Percentiles rank a stretch among this genome's conserved stretches.
phyloP scores from a whole-genome alignment of 2,888 invertebrate genomes.

The Antitype chi region DNA sequence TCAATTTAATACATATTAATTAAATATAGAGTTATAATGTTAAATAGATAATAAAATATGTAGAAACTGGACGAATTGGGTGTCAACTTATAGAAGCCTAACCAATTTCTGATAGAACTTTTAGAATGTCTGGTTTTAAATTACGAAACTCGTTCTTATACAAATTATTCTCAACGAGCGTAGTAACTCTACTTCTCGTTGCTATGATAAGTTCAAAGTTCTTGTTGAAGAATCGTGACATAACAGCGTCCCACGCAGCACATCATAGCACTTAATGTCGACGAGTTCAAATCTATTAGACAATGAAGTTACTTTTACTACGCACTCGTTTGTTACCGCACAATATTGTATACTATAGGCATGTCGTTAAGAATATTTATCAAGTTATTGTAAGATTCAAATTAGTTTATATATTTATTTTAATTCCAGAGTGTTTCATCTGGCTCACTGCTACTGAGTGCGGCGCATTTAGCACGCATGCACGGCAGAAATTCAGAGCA shows the following conservation, averaged over 20 bases:
- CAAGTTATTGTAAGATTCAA: neutral
- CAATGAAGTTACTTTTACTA: slow-evolving; percentile 57
- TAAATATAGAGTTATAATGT: neutral
- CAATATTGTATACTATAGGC: slow-evolving; percentile 11
- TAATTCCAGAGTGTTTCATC: slow-evolving; percentile 94
- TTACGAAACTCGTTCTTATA: neutral
- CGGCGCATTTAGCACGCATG: slow-evolving; percentile 93
- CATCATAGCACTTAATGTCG: slow-evolving; percentile 47
- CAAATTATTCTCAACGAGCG: slow-evolving; percentile 9
- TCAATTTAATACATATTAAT: neutral
- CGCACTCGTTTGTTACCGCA: slow-evolving; percentile 39
- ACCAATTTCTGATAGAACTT: neutral
- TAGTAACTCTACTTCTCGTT: neutral
- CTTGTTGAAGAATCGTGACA: slow-evolving; percentile 51
- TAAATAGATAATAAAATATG: neutral
- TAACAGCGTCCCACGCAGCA: slow-evolving; percentile 56
- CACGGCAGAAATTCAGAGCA: slow-evolving; percentile 83
- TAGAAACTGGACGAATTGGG: neutral
- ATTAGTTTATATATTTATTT: slow-evolving; percentile 29
- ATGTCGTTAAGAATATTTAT: neutral
- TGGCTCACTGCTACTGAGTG: slow-evolving; percentile 94
- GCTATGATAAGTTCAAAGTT: slow-evolving; percentile 43
- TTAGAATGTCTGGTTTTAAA: neutral
- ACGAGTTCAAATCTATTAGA: slow-evolving; percentile 58
- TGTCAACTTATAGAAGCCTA: neutral